These are phyloP conservation scores for Tipula confusa DNA, from an alignment of 2,888 invertebrate species.

Conservation along the genomic window DNA sequence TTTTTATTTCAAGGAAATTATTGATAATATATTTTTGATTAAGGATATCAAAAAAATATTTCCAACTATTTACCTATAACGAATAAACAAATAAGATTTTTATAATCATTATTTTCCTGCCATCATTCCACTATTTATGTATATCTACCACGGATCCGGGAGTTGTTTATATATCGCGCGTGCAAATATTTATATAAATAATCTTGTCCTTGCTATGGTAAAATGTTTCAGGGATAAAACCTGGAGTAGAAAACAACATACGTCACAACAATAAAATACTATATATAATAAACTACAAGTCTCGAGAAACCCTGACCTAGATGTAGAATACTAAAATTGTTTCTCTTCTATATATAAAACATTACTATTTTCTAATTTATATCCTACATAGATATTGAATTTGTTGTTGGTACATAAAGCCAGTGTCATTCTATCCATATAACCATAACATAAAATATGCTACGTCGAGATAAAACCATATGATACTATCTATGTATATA, in stretches of 20 bases:
- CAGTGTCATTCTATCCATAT: not conserved
- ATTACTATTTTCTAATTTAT: not conserved
- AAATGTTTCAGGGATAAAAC: not conserved
- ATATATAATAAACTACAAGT: not conserved
- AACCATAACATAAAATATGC: not conserved
- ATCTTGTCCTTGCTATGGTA: not conserved
- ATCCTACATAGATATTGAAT: not conserved
- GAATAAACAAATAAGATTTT: not conserved
- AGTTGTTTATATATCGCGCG: not conserved
- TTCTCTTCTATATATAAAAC: not conserved
- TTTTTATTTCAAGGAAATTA: not conserved
- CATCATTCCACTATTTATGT: not conserved
- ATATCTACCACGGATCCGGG: not conserved
- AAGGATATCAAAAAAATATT: not conserved
- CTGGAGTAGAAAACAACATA: not conserved
- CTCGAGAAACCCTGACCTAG: slow-evolving; percentile 3
- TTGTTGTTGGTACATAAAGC: not conserved
- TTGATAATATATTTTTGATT: not conserved
- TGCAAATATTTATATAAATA: not conserved
- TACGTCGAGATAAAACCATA: not conserved
- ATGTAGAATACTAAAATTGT: not conserved
- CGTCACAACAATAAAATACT: not conserved
- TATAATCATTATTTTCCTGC: not conserved
- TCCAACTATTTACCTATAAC: not conserved
- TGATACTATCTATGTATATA: not conserved